Evolutionary conservation across 2,888 invertebrate species (phyloP), one percentile per base, ranked within the genome.

Genomic region (Lomographa bimaculata): DNA sequence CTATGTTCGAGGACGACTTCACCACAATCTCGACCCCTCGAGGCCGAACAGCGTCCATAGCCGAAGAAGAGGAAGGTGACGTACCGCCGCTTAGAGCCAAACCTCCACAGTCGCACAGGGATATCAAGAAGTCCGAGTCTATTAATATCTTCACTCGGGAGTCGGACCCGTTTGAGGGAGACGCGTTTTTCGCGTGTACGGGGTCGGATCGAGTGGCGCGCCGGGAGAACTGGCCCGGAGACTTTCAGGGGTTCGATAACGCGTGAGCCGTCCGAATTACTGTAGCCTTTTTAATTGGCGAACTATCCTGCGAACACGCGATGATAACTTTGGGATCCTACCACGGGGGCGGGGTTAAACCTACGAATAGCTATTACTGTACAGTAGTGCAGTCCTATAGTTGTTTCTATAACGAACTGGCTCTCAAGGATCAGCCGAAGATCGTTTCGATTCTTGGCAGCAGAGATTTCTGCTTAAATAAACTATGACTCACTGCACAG

Each of bases 71-170:
- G 35, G 89, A 89, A 39, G 63, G 60, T 17, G 90, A 79, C 35
- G 70, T 80, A 7, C 86, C 78, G 8, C 91, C 78, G 20, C 70
- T 77, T 7, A 65, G 76, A 47, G 59, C 65, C 30, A 89, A 71
- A 10, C 75, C 77, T 50, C 86, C 48, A 63, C 53, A 59, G 4
- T 17, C 59, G 1, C 93, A 93, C 46, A 90, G 91, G 36, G 92
- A 94, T 63, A 92, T 96, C 27, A 95, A 95, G 64, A 97, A 97
- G 76, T 96, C 96, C 0, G 96, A 96, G 69, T 96, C 96, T 2
- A 94, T 96, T 4, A 96, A 97, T 77, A 97, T 97, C 60, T 97
- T 97, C 81, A 94, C 94, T 2, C 91, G 95, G 30, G 96, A 96
- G 65, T 92, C 92, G 25, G 97, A 97, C 82, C 97, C 97, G 1